Evolutionary conservation across 2,113 vertebrate species (phyloP), one percentile per base, ranked within the genome.

Genomic region (Ochotona princeps): DNA sequence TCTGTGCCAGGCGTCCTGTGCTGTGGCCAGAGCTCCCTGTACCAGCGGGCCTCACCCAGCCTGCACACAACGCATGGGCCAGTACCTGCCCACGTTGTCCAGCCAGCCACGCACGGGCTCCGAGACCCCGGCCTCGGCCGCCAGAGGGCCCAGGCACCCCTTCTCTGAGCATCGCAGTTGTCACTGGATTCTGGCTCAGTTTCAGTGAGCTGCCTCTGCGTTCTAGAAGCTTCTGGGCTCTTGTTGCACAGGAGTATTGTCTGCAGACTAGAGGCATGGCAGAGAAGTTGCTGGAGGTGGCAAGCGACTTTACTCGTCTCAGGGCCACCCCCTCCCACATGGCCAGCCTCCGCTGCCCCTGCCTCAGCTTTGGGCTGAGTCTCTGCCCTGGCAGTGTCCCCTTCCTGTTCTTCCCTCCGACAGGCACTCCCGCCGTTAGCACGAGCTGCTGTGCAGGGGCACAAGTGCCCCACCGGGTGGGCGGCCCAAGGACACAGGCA

Each of bases 391-490:
- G 38, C 54, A 13, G 54, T 14, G 54, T n/a, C 60, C 49, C 32
- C 20, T 11, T 1, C 20, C 54, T 6, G 4, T 6, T 25, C 17
- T 65, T 38, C 57, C 23, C 38, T 21, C 65, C 0, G 1, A 63
- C n/a, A 10, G 0, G 3, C 23, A 8, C 66, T 25, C 83, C 74
- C 14, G 0, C 60, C 28, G 5, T 0, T n/a, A n/a, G n/a, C 2
- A 23, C 8, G 23, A 38, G 28, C 67, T 15, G 54, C 12, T n/a
- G 80, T 75, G 85, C 28, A 61, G 57, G 65, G 78, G 69, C 63
- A 38, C 25, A 6, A 8, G 18, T 9, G 15, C 92, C 83, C 95
- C 57, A 7, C 94, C 70, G 94, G 96, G 93, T 94, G 93, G 96
- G 95, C 93, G 8, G 15, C 15, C 11, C 66, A 0, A 35, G 91